Percentiles rank a stretch among this genome's conserved stretches.
phyloP scores from a whole-genome alignment of 2,797 vertebrate species.

The Aphelocoma californica region DNA sequence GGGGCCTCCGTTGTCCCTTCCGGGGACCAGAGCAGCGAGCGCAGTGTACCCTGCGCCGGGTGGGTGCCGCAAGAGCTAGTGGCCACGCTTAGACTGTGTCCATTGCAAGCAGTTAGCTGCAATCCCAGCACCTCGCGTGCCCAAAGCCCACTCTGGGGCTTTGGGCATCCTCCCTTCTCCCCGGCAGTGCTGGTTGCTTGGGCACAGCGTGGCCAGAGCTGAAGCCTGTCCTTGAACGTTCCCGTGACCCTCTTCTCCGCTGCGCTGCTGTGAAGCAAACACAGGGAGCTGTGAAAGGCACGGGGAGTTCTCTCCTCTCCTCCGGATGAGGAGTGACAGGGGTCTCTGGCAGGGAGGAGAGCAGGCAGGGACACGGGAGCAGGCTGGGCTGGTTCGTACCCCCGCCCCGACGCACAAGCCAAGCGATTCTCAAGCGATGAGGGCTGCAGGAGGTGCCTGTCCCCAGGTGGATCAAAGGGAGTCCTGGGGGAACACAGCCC shows the following conservation, averaged over 20 bases:
- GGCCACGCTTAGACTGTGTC: neutral
- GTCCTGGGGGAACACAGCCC: slow-evolving; percentile 2
- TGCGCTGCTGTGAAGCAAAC: neutral
- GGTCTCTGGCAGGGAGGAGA: neutral
- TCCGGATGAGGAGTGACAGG: neutral
- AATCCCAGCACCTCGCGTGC: accelerated
- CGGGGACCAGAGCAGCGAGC: neutral
- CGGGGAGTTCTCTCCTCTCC: neutral
- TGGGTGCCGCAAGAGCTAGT: neutral
- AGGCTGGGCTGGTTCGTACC: neutral
- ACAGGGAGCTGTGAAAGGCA: neutral
- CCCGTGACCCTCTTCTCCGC: neutral
- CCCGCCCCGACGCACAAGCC: neutral
- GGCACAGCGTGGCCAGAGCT: accelerated
- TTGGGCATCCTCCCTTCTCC: neutral
- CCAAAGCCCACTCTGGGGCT: accelerated
- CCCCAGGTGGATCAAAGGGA: slow-evolving; percentile 59
- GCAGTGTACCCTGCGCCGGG: accelerated
- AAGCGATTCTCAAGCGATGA: neutral
- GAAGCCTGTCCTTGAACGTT: neutral
- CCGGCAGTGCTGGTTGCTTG: neutral
- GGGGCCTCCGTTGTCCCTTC: neutral
- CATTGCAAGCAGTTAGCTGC: neutral
- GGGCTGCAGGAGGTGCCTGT: neutral
- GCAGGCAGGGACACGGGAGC: neutral